Percentiles rank a stretch among this genome's conserved stretches.
Evolutionary conservation across 2,113 vertebrate species (phyloP).

Genomic region (Potamarius usumacintae): DNA sequence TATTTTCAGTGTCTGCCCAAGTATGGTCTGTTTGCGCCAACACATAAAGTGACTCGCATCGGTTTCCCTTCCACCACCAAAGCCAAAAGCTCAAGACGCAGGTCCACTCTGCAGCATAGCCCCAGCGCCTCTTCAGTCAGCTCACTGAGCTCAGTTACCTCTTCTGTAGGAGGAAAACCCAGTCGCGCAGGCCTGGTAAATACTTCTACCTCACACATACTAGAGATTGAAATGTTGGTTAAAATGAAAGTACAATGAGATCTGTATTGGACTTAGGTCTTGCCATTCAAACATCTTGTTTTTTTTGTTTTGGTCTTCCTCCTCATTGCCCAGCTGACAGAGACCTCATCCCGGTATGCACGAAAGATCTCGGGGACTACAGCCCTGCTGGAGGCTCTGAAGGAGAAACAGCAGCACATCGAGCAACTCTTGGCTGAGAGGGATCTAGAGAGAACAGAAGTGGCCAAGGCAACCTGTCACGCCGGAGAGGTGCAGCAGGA

Average conservation of each 20-base stretch:
- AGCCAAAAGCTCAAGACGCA: conserved; percentile 82
- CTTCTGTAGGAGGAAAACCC: conserved; percentile 93
- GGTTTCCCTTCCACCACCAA: conserved; percentile 97
- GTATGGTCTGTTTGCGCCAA: conserved; percentile 94
- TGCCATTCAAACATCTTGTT: background rate
- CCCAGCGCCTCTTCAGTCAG: conserved; percentile 94
- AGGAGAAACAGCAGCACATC: conserved; percentile 99
- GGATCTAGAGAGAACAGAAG: conserved; percentile 93
- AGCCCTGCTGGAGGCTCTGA: conserved; percentile 93
- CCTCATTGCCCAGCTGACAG: conserved; percentile 81
- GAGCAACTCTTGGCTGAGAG: conserved; percentile 95
- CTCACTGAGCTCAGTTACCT: conserved; percentile 92
- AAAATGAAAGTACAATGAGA: background rate
- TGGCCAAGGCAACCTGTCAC: conserved; percentile 93
- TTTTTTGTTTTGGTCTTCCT: background rate
- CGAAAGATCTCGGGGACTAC: conserved; percentile 98
- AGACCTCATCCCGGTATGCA: conserved; percentile 93
- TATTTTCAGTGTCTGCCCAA: conserved; percentile 97
- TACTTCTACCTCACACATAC: background rate
- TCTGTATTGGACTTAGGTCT: background rate
- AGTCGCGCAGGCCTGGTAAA: conserved; percentile 94
- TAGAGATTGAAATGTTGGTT: background rate
- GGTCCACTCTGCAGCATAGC: conserved; percentile 85
- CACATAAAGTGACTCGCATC: conserved; percentile 96
- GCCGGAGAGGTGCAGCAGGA: conserved; percentile 93